Evolutionary conservation across 2,888 invertebrate species (phyloP), one percentile per base, ranked within the genome.

Genomic region (Caenorhabditis zanzibari): DNA sequence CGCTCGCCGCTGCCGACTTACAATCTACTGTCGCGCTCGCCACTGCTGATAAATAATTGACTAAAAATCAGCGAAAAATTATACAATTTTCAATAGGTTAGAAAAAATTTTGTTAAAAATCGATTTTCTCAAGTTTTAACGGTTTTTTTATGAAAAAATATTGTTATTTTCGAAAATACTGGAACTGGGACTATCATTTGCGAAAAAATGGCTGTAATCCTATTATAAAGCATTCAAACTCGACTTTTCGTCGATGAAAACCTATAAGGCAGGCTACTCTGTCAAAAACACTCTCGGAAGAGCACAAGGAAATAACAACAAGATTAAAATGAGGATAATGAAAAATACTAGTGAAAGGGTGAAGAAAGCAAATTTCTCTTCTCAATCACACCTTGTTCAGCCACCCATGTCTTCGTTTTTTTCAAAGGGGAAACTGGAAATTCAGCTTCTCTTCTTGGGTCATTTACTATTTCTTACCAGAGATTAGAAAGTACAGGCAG

Each of bases 311-410:
- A 54, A 54, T 26, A 54, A 54, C 54, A 54, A 54, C 54, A 54
- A 54, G 54, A 54, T 54, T 54, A 54, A 54, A 54, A 54, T 6
- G 54, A 54, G 54, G 54, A 54, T 54, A 54, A 26, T 54, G 26
- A 54, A 12, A 54, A 47, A 19, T 6, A 12, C 47, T 47, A 4
- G 19, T 26, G 26, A 26, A 26, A 24, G 10, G 24, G 14, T 1
- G n/a, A 24, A 54, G 14, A 9, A 54, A 22, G 14, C 24, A 19
- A 38, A 49, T 49, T 54, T 44, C 16, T 16, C 10, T 19, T 47
- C 14, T 26, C 14, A 14, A 24, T 22, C 14, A 54, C 54, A 26
- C 24, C 54, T 14, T 54, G 54, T 54, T 26, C 26, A 54, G 26
- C 54, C 54, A 54, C 54, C 54, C 54, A 54, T 54, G 26, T 4